phyloP scores from a whole-genome alignment of 2,888 invertebrate genomes.

The Coelogynopora nodosa region DNA sequence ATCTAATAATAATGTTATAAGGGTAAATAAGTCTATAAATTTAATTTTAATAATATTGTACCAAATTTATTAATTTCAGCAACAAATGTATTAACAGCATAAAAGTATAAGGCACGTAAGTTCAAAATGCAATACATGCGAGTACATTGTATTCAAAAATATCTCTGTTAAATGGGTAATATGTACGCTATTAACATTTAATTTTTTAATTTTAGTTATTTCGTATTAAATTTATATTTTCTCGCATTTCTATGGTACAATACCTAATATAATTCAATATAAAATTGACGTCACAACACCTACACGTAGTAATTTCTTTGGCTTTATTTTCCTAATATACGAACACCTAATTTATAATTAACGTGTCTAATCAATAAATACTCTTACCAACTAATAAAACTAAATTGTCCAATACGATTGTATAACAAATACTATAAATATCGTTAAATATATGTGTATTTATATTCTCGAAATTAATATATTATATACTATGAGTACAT shows the following conservation, averaged over 20 bases:
- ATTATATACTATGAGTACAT: background rate
- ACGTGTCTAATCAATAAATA: background rate
- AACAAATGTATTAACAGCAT: background rate
- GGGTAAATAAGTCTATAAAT: background rate
- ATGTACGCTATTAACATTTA: background rate
- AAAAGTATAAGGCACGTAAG: background rate
- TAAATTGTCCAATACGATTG: background rate
- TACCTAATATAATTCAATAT: background rate
- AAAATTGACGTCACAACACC: background rate
- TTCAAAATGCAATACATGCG: background rate
- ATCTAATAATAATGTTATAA: too few relatives aligned
- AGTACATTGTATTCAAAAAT: background rate
- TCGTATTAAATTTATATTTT: background rate
- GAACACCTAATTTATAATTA: background rate
- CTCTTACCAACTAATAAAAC: background rate
- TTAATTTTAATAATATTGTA: background rate
- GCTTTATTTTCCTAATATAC: background rate
- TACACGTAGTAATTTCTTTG: background rate
- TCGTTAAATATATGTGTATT: background rate
- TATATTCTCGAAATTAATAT: background rate
- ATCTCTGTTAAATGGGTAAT: background rate
- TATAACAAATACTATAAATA: background rate
- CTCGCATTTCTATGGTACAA: background rate
- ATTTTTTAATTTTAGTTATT: background rate
- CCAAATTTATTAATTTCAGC: background rate